A percentile compares a stretch with the other conserved stretches of the same genome.
phyloP scores from a whole-genome alignment of 1,140 invertebrate species.

The Triops cancriformis region DNA sequence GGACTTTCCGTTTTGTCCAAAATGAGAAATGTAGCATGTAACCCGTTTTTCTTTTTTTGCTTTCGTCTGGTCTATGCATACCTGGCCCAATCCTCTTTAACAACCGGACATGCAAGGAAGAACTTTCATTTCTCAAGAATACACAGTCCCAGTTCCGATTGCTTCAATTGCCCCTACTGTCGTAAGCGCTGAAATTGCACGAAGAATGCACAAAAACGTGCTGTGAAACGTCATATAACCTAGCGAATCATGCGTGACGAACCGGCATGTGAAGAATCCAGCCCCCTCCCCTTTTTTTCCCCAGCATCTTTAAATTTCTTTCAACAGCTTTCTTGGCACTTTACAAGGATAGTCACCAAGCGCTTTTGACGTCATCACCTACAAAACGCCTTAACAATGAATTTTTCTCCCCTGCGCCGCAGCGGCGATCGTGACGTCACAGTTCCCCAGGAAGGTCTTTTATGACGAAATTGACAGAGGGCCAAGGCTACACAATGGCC shows the following conservation, averaged over 20 bases:
- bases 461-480: background rate
- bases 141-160: background rate
- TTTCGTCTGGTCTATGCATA: background rate
- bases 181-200: background rate
- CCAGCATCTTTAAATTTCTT: background rate
- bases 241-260: background rate
- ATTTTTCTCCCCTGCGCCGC: background rate
- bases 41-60: background rate
- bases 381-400: background rate
- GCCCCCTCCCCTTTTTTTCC: background rate
- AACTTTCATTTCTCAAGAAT: constrained; percentile 11
- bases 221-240: background rate
- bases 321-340: background rate
- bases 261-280: background rate
- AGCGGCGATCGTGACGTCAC: background rate
- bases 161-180: background rate
- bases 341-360: background rate
- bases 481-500: background rate
- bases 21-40: background rate
- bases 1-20: background rate
- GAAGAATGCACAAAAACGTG: background rate
- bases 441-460: background rate
- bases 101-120: background rate
- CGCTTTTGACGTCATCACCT: background rate
- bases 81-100: background rate